Conservation (phyloP, 2,797 vertebrate species). For the Lacerta viridis region DNA sequence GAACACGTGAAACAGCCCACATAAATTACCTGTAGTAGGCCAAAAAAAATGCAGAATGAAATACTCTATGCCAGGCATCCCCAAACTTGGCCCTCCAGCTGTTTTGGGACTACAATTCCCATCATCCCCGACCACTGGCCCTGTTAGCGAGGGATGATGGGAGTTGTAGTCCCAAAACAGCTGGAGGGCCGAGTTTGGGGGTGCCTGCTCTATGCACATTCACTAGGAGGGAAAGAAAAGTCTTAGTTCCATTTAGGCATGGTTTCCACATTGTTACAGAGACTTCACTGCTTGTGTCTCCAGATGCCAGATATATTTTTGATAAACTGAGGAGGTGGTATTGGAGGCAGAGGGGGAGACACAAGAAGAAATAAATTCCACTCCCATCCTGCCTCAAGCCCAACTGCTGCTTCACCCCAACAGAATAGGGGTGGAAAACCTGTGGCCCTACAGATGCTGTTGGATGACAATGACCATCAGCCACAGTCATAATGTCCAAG, state of each 20-base stretch:
- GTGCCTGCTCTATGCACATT: no score
- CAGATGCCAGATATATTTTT: constrained; percentile 19
- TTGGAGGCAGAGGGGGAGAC: not conserved
- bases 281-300: constrained; percentile 10
- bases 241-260: not conserved
- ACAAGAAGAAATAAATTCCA: not conserved
- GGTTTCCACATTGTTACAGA: not conserved
- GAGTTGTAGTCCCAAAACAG: no score
- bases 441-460: no score
- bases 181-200: no score
- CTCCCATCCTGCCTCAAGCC: not conserved
- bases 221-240: not conserved
- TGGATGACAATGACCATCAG: no score
- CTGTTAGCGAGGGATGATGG: no score
- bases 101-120: no score
- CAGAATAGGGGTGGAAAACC: no score
- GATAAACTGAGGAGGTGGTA: not conserved
- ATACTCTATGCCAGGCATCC: not conserved
- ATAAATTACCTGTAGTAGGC: no score
- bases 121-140: no score
- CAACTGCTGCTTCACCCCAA: constrained; percentile 35
- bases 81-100: fast-evolving
- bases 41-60: no score
- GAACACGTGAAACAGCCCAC: not conserved
- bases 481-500: no score